Evolutionary conservation across 2,888 invertebrate genomes (phyloP), one percentile per base, ranked within the genome.

Genomic region (Carabus problematicus): DNA sequence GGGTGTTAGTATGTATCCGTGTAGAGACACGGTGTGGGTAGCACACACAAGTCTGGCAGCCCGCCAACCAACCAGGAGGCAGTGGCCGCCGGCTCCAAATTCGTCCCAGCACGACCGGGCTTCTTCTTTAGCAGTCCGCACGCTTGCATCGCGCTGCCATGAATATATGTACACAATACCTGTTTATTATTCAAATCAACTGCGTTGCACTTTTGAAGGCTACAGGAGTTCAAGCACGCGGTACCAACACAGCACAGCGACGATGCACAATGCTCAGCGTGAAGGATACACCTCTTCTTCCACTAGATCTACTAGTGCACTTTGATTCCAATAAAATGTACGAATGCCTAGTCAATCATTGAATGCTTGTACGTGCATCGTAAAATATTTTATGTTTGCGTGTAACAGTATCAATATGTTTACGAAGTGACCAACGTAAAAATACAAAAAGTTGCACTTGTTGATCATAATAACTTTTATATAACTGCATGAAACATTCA

Each of bases 161-260:
- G 40, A 29, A 56, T 12, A 11, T 39, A 56, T n/a, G 43, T 43
- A 60, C 52, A 67, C 67, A 67, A 67, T 60, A 52, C 60, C 49
- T 54, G 54, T 60, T 67, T 67, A 60, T 67, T 67, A 67, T 67
- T 67, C 67, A 67, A 67, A 67, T 67, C 67, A 67, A 67, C 60
- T 67, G 60, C 67, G 60, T 60, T 67, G 67, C 67, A 60, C 67
- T 67, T 67, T 67, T 60, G 67, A 67, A 67, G 67, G 67, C 67
- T 67, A 59, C 67, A 54, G 52, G 29, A 67, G 60, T 67, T 67
- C 67, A 67, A 58, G 56, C 43, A 64, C 42, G 42, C 59, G 45
- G 45, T 45, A 45, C 14, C 45, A 45, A 12, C 45, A 45, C 45
- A 45, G 11, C 29, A 29, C 29, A n/a, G n/a, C n/a, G n/a, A n/a